A percentile compares a stretch with the other conserved stretches of the same genome.
These are phyloP conservation scores for Dendrocincla fuliginosa DNA, from an alignment of 2,797 vertebrate genomes.

Conservation along the genomic window DNA sequence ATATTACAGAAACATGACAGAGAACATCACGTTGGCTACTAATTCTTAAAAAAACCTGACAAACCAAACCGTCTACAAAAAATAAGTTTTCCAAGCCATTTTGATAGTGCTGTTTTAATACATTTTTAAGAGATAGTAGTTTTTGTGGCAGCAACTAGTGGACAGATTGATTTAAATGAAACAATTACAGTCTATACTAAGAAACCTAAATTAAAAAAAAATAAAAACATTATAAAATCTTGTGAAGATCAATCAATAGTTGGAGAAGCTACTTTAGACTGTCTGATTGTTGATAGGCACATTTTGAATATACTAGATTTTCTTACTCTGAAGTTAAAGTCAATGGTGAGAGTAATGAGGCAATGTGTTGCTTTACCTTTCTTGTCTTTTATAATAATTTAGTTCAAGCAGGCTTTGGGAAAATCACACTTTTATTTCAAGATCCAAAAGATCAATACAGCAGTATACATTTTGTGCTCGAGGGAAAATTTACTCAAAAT, in stretches of 20 bases:
- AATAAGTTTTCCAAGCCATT: background rate
- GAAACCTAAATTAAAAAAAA: background rate
- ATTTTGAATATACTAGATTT: background rate
- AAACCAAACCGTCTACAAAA: background rate
- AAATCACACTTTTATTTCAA: conserved; percentile 59
- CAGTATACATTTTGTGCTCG: conserved; percentile 43
- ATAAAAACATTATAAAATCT: background rate
- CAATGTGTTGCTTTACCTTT: background rate
- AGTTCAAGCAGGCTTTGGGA: conserved; percentile 47
- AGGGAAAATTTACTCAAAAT: conserved; percentile 60
- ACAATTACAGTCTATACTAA: background rate
- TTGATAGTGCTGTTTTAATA: background rate
- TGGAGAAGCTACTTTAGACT: background rate
- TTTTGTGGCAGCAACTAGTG: background rate
- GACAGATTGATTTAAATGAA: background rate
- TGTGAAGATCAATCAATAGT: background rate
- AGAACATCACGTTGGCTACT: background rate
- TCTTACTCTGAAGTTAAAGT: conserved; percentile 1
- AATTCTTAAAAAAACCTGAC: background rate
- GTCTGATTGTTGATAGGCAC: background rate
- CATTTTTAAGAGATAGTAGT: background rate
- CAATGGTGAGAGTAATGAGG: background rate
- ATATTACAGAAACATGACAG: background rate
- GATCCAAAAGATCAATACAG: conserved; percentile 63
- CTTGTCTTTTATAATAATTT: conserved; percentile 48